phyloP scores from a whole-genome alignment of 2,888 invertebrate species.

The Salticus scenicus region DNA sequence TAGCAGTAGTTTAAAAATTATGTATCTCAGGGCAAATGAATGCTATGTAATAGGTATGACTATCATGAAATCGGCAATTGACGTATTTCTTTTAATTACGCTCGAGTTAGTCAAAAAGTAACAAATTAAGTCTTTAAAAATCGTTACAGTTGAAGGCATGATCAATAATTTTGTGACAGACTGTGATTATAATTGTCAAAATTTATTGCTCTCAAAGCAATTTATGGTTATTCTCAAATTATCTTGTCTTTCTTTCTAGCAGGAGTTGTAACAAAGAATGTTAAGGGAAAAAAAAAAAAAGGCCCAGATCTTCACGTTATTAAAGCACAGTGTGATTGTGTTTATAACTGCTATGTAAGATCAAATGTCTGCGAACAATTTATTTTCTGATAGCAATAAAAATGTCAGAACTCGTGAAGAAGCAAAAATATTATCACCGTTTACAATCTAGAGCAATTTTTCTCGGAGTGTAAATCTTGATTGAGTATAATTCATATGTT shows the following conservation, averaged over 20 bases:
- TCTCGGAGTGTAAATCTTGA: not conserved
- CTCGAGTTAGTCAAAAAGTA: not conserved
- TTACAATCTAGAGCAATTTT: not conserved
- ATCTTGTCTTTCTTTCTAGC: not conserved
- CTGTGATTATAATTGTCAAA: slow-evolving; percentile 1
- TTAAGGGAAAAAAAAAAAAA: not conserved
- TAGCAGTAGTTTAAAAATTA: too few relatives aligned
- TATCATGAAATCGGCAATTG: too few relatives aligned
- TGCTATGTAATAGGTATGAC: too few relatives aligned
- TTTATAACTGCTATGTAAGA: not conserved
- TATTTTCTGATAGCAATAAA: slow-evolving; percentile 4
- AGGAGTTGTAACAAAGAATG: not conserved
- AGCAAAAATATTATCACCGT: not conserved
- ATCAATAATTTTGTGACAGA: not conserved
- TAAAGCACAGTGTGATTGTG: not conserved
- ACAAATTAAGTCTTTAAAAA: not conserved
- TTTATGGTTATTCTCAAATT: not conserved
- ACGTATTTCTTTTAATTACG: too few relatives aligned
- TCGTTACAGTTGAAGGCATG: not conserved
- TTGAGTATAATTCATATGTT: not conserved
- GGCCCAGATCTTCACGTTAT: not conserved
- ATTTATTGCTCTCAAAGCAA: not conserved
- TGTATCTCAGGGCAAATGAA: too few relatives aligned
- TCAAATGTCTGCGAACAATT: slow-evolving; percentile 1
- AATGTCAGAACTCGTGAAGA: not conserved